Conservation (phyloP, 2,113 vertebrate species). For the Chamaea fasciata region DNA sequence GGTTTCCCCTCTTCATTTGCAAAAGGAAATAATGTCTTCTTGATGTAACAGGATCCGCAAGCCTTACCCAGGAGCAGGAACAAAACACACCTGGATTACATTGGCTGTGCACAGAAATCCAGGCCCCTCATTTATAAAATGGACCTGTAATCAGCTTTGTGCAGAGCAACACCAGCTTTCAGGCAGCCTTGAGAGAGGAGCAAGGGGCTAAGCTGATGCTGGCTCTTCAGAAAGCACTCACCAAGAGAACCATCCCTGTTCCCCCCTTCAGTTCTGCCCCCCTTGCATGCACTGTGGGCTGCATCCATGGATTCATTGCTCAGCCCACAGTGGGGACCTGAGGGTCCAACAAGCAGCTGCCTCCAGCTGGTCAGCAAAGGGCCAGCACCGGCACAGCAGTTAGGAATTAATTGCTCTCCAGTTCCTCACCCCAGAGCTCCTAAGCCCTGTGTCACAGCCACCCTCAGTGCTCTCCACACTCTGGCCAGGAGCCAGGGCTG, state of each 20-base stretch:
- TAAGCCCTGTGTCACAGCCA: background rate
- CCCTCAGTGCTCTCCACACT: background rate
- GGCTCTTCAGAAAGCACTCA: background rate
- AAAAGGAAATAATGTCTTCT: background rate
- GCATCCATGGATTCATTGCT: background rate
- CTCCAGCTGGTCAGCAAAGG: background rate
- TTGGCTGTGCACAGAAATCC: background rate
- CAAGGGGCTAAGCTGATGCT: background rate
- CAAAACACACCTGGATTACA: background rate
- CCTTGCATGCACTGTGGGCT: background rate
- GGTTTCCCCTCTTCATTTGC: background rate
- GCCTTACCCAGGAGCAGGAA: background rate
- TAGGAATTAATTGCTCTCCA: background rate
- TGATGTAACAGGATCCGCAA: background rate
- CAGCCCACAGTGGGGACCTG: background rate
- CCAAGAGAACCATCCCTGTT: rapidly evolving
- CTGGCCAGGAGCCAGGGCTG: background rate
- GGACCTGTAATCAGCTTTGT: background rate
- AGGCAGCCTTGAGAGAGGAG: background rate
- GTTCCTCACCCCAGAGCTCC: background rate
- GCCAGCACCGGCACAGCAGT: background rate
- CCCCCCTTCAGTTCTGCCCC: background rate
- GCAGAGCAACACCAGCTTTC: background rate
- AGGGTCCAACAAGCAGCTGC: background rate
- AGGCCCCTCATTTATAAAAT: background rate